Conservation (phyloP, 2,797 vertebrate species). For the Platyrinchus mystaceus region DNA sequence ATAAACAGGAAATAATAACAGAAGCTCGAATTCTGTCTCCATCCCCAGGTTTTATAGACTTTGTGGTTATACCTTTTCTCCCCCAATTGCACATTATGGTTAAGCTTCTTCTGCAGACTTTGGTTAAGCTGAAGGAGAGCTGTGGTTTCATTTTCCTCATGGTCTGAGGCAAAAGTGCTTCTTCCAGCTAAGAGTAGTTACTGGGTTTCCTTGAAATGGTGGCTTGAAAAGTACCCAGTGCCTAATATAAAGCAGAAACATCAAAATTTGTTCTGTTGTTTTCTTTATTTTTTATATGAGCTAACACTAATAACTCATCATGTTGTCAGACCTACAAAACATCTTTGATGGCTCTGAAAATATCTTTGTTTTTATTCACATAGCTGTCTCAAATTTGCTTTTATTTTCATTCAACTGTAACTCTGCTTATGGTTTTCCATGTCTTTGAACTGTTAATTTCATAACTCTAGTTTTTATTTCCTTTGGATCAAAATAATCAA, state of each 20-base stretch:
- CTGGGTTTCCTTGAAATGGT: not conserved
- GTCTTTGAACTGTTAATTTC: not conserved
- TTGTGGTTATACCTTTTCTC: not conserved
- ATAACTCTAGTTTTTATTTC: not conserved
- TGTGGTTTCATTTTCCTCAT: slow-evolving; percentile 6
- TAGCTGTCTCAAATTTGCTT: not conserved
- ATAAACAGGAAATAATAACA: not conserved
- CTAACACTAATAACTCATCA: not conserved
- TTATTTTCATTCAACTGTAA: not conserved
- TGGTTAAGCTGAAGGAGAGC: not conserved
- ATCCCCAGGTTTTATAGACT: not conserved
- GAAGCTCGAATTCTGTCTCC: not conserved
- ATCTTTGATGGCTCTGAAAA: not conserved
- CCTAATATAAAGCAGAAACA: not conserved
- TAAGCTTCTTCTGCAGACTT: not conserved
- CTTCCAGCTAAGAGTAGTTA: not conserved
- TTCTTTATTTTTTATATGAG: not conserved
- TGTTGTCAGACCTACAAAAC: not conserved
- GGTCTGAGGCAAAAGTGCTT: not conserved
- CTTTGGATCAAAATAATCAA: slow-evolving; percentile 5
- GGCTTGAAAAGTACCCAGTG: not conserved
- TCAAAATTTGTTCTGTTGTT: not conserved
- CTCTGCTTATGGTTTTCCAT: not conserved
- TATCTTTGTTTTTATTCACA: not conserved
- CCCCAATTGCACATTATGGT: not conserved